Evolutionary conservation across 2,888 invertebrate genomes (phyloP).

Genomic region (Rhingia campestris): DNA sequence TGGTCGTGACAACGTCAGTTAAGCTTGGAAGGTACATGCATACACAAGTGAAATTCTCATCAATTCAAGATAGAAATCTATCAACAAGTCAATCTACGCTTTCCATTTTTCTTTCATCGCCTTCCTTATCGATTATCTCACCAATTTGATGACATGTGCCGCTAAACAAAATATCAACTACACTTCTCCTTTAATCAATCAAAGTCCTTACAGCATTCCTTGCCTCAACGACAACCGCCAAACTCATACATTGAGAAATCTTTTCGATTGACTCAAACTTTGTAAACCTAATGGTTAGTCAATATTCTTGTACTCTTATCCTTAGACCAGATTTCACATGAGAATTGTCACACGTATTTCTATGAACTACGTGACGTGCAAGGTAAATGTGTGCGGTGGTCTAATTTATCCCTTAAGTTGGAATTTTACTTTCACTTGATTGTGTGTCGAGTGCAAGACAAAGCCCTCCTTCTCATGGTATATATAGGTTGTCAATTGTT

Average conservation of each 20-base stretch:
- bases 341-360: slow-evolving; percentile 68
- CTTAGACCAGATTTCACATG: slow-evolving; percentile 49
- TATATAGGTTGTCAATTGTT: slow-evolving; percentile 40
- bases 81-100: too few relatives aligned
- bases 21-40: too few relatives aligned
- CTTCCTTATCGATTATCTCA: too few relatives aligned
- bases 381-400: slow-evolving; percentile 34
- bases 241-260: background rate
- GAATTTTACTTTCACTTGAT: slow-evolving; percentile 54
- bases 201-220: background rate
- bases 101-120: too few relatives aligned
- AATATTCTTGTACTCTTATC: slow-evolving; percentile 45
- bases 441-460: background rate
- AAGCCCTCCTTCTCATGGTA: slow-evolving; percentile 5
- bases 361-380: slow-evolving; percentile 66
- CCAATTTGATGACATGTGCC: too few relatives aligned
- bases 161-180: too few relatives aligned
- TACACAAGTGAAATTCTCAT: too few relatives aligned
- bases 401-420: slow-evolving; percentile 33
- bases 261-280: slow-evolving; percentile 18
- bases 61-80: too few relatives aligned
- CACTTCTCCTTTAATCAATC: slow-evolving; percentile 39
- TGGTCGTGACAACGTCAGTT: too few relatives aligned
- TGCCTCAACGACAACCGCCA: background rate
- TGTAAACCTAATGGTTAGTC: slow-evolving; percentile 44